Base-by-base conservation (phyloP, 2,113 vertebrate genomes). In the Sorex araneus region DNA sequence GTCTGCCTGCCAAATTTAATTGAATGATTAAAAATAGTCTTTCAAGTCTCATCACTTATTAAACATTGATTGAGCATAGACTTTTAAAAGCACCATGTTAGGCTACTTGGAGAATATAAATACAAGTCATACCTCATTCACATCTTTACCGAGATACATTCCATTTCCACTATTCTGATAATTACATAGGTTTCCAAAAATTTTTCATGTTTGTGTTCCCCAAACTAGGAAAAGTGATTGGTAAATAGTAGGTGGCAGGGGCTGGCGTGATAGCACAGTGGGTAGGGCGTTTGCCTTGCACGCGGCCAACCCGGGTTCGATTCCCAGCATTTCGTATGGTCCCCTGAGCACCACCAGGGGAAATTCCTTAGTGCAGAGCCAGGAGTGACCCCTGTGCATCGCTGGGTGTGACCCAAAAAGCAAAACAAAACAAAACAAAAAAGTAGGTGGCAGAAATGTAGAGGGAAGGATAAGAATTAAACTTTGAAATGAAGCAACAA, bases 1-100 rank as follows among this genome's bases (percentile, higher is more conserved):
- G 13, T 64, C 21, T 76, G 21, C 23, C 40, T 75, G 43, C 43
- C 89, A 86, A 70, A 79, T 57, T 60, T 92, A 91, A 87, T 4
- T 2, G 23, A 86, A 25, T 4, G 3, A 78, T 74, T 84, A 84
- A 85, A 71, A 66, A n/a, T 43, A 74, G 60, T 13, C 30, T 87
- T 89, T 89, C n/a, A 27, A 93, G 16, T 63, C 47, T 87, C 64
- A 80, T n/a, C 74, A n/a, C 47, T 87, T 69, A 80, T n/a, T 78
- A n/a, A 83, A 50, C 40, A 36, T 32, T 47, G 40, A 84, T 40
- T 69, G 40, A 28, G 36, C 47, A 19, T 8, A 0, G 4, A 64
- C 54, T 92, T 63, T 70, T 50, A 88, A 76, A 92, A 30, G 34
- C 6, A 64, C 9, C 66, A 57, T 70, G 21, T 43, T 43, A 36